Evolutionary conservation across 2,113 vertebrate species (phyloP), one percentile per base, ranked within the genome.

Genomic region (Puntigrus tetrazona): DNA sequence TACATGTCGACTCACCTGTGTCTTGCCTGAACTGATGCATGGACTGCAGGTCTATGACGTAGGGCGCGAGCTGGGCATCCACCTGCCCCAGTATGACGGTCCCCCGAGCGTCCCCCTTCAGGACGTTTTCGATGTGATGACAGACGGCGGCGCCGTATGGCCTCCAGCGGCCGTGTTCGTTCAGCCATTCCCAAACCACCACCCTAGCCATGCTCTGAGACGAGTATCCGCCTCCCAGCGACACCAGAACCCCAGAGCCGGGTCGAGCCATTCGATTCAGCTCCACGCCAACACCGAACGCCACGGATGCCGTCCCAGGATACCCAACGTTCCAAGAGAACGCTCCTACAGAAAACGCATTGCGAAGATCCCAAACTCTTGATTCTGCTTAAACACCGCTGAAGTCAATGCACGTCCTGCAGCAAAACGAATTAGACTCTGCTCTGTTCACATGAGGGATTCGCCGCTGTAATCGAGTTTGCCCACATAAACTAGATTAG

Each of bases 21-120:
- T 98, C 97, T 92, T 99, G 97, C 69, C 97, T 95, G 86, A 98
- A 98, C 93, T 99, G 97, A 86, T 98, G 96, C 97, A 99, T 99
- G 91, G 97, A 96, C 92, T 98, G 97, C 89, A 99, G 94, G 92
- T 99, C 97, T 0, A 99, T 96, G 93, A 98, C 38, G 86, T 99
- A 99, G n/a, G 97, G 96, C 0, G 95, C 91, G 47, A 99, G 96
- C 92, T 95, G 96, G 36, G 93, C 92, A 0, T 99, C 97, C 76
- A 97, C 96, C 92, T 98, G 97, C 0, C 97, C 97, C 87, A 99
- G 94, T 31, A 96, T 96, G 57, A 97, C 97, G 0, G 95, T 95
- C 31, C 97, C 97, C 0, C 97, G 91, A 75, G 95, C 93, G 0
- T 98, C 96, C 73, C 97, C 96, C 90, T 97, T 97, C 87, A 98